Evolutionary conservation across 2,888 invertebrate genomes (phyloP).

Genomic region (Eutolmus rufibarbis): DNA sequence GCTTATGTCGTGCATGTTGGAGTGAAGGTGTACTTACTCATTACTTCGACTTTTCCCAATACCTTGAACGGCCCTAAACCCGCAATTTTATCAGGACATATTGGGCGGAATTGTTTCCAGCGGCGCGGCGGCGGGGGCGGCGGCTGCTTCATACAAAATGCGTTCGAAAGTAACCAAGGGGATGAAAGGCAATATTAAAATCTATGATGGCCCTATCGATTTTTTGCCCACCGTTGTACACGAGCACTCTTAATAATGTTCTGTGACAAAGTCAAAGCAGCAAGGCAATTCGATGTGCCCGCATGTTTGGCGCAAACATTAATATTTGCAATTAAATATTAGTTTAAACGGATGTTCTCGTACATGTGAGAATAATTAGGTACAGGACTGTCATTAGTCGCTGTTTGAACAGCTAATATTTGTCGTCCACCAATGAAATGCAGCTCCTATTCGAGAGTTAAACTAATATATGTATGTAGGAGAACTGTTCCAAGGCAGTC

Average conservation of each 20-base stretch:
- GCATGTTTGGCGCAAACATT: neutral
- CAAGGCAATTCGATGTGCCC: neutral
- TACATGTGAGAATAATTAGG: neutral
- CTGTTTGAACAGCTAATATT: neutral
- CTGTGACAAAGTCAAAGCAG: neutral
- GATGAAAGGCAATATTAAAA: slow-evolving; percentile 14
- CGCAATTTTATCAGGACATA: neutral
- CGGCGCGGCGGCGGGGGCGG: neutral
- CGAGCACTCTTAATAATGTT: neutral
- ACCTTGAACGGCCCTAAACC: neutral
- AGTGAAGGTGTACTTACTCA: slow-evolving; percentile 21
- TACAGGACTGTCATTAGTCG: neutral
- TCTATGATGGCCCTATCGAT: slow-evolving; percentile 23
- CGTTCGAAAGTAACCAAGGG: slow-evolving; percentile 33
- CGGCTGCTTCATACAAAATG: neutral
- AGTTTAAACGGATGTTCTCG: neutral
- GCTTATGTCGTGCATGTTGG: slow-evolving; percentile 17
- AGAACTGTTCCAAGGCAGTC: neutral
- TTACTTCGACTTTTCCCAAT: slow-evolving; percentile 1
- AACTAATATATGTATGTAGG: neutral
- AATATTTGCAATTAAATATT: neutral
- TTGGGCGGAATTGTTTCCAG: neutral
- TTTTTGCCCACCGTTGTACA: neutral
- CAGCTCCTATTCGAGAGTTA: neutral
- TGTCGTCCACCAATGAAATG: neutral